Base-by-base conservation (phyloP, 2,113 vertebrate species). In the Eira barbara region DNA sequence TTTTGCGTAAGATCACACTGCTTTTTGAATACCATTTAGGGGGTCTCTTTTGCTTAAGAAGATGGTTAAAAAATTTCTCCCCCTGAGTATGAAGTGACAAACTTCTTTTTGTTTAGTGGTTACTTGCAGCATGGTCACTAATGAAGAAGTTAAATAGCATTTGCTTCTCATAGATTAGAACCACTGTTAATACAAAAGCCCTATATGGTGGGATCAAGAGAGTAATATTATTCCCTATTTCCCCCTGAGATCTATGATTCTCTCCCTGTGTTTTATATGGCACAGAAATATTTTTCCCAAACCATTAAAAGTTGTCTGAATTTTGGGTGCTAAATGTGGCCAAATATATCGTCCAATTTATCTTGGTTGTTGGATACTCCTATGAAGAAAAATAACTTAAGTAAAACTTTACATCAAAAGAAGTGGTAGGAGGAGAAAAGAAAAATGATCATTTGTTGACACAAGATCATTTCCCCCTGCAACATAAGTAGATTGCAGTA, bases 201-300 rank as follows among this genome's bases (percentile, higher is more conserved):
- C 10, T 52, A 42, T 49, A 34, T 36, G 73, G 92, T 61, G 91
- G 42, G 39, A 55, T 95, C 47, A 59, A 67, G 78, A 95, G 39
- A 42, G 47, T 95, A 85, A 94, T 73, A 89, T 36, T 47, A 91
- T 73, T 61, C 14, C 6, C 18, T n/a, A 82, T 42, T 90, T 87
- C 63, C 21, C 45, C 3, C 29, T 36, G 34, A 81, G 82, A 90
- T 94, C 17, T 84, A 45, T 47, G 49, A 71, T 47, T 42, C 17
- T n/a, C 15, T n/a, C 65, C 36, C n/a, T 94, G 29, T 86, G n/a
- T 84, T 84, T 92, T 95, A 80, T 84, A 84, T 95, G 34, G 91
- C 45, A 65, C 47, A 36, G 34, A 91, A 74, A 87, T 89, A 49
- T 83, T 92, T 86, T 76, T 15, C 39, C 14, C 49, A 86, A 76